These are phyloP conservation scores for Physeter macrocephalus DNA, from an alignment of 2,113 vertebrate species.

Conservation along the genomic window DNA sequence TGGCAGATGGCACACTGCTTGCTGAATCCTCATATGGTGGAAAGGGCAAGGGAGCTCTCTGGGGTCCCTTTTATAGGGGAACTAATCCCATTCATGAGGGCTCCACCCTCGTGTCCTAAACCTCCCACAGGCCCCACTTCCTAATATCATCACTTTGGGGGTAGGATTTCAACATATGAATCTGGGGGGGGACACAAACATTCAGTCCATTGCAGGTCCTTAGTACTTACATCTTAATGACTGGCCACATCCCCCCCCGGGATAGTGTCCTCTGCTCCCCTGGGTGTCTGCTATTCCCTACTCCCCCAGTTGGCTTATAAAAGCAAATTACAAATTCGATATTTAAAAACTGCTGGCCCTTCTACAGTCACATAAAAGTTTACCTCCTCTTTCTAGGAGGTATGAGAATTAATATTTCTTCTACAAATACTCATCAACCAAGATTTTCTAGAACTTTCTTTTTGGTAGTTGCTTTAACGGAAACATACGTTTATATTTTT, in stretches of 20 bases:
- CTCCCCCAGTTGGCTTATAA: not conserved
- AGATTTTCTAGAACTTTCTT: not conserved
- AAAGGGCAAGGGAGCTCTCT: not conserved
- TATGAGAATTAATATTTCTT: not conserved
- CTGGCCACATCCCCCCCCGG: not conserved
- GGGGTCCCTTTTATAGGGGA: not conserved
- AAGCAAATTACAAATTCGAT: not conserved
- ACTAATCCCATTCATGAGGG: not conserved
- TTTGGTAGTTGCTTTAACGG: not conserved
- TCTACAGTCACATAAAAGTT: not conserved
- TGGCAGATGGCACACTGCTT: not conserved
- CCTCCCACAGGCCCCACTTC: not conserved
- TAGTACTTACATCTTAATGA: not conserved
- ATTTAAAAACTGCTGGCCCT: not conserved
- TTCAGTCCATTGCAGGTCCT: not conserved
- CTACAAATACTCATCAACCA: not conserved
- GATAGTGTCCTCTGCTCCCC: not conserved
- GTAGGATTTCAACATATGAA: not conserved
- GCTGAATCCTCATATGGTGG: not conserved
- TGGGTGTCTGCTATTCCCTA: not conserved
- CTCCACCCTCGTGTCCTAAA: not conserved
- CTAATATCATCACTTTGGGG: not conserved
- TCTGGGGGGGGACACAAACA: not conserved
- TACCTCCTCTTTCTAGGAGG: not conserved
- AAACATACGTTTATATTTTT: not conserved